These are phyloP conservation scores for Hydriomena furcata DNA, from an alignment of 2,888 invertebrate genomes.

Conservation along the genomic window DNA sequence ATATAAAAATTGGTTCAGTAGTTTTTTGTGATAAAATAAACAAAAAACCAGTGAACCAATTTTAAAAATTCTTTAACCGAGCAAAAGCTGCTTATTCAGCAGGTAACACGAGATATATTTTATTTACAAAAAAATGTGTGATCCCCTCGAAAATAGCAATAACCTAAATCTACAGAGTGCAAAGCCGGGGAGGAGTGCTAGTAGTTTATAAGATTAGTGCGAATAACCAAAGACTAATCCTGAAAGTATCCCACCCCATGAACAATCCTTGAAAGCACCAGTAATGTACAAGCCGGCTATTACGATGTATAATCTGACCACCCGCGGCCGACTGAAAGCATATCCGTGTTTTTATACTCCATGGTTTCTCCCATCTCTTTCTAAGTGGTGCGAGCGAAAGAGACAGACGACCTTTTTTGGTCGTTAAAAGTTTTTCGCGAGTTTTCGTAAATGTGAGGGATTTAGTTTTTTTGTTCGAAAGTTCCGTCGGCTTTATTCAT, in stretches of 20 bases:
- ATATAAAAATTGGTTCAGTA: too few species aligned
- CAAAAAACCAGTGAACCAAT: too few species aligned
- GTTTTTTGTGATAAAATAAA: too few species aligned
- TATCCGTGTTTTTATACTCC: conserved; percentile 33
- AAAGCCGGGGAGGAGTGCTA: too few species aligned
- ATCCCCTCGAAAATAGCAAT: too few species aligned
- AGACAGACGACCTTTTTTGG: conserved; percentile 10
- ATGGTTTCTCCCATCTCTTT: conserved; percentile 22
- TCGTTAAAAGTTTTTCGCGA: conserved; percentile 29
- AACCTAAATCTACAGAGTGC: too few species aligned
- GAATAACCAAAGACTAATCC: not conserved
- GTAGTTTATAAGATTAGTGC: too few species aligned
- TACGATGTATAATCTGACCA: conserved; percentile 30
- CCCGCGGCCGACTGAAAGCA: conserved; percentile 38
- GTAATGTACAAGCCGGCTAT: conserved; percentile 7
- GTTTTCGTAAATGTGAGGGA: conserved; percentile 11
- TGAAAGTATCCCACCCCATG: not conserved
- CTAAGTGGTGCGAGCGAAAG: conserved; percentile 8
- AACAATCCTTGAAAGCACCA: conserved; percentile 2
- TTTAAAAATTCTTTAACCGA: too few species aligned
- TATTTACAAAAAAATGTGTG: too few species aligned
- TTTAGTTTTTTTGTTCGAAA: conserved; percentile 13
- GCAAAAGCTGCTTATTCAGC: too few species aligned
- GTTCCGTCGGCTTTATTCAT: not conserved
- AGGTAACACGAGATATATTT: too few species aligned